Evolutionary conservation across 2,888 invertebrate genomes (phyloP), one percentile per base, ranked within the genome.

Genomic region (Leucophenga maculata): DNA sequence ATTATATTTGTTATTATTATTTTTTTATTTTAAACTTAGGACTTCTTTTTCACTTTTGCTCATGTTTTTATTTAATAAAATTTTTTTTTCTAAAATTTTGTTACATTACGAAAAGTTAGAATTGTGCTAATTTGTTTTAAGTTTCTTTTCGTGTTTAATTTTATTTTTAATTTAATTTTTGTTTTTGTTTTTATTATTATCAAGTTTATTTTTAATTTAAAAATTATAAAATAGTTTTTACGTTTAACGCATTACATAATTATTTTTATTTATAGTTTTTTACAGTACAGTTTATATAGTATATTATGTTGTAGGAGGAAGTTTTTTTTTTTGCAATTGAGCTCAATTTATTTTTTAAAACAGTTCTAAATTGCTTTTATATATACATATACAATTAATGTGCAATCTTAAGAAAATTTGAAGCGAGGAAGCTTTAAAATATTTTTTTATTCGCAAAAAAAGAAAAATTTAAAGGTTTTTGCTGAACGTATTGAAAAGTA

Each of bases 11-110:
- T n/a, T n/a, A n/a, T n/a, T n/a, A n/a, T n/a, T n/a, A n/a, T n/a
- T n/a, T n/a, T n/a, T n/a, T 62, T 69, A 71, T 65, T 71, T 73
- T 54, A 59, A 64, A 44, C 11, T 67, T 70, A 22, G 20, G 66
- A n/a, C 11, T 46, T 46, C 26, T 22, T 32, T 65, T 67, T n/a
- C 46, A 26, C 26, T 66, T 71, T 11, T 55, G 14, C 52, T 57
- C 9, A 18, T n/a, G 16, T 50, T 50, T 50, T 50, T 50, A 6
- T n/a, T 60, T 60, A 32, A 26, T 26, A 26, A 26, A 3, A 2
- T 68, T 44, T 54, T 16, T 50, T 46, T 54, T 72, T 20, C 31
- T 50, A 46, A 3, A 64, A 26, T 32, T 32, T 32, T 32, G 59
- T 59, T 14, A 59, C 26, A 32, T 59, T 14, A 59, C 31, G 32